These are phyloP conservation scores for Fulica atra DNA, from an alignment of 2,113 vertebrate species.

Conservation along the genomic window DNA sequence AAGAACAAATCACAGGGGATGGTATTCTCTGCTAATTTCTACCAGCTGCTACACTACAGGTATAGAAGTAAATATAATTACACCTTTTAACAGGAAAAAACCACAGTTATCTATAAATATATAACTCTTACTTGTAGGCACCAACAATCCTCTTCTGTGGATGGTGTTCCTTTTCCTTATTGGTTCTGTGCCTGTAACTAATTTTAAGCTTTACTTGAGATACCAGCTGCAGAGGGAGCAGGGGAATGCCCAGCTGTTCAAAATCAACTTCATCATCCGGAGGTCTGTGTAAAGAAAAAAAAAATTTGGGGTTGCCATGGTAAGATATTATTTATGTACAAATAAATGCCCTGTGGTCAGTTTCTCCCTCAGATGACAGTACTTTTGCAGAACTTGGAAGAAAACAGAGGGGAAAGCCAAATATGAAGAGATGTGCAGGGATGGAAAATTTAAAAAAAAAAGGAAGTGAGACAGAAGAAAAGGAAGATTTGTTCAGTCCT, in stretches of 20 bases:
- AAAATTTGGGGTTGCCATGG: conserved; percentile 10
- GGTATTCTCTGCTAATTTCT: not conserved
- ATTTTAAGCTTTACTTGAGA: not conserved
- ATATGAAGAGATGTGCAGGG: not conserved
- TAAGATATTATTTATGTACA: conserved; percentile 30
- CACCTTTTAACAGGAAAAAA: not conserved
- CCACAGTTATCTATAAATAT: not conserved
- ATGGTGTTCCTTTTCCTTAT: not conserved
- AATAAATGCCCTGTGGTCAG: conserved; percentile 32
- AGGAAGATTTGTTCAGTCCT: not conserved
- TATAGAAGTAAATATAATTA: not conserved
- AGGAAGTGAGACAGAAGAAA: conserved; percentile 14
- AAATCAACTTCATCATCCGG: not conserved
- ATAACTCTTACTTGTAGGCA: not conserved
- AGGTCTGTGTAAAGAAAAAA: conserved; percentile 22
- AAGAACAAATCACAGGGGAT: not conserved
- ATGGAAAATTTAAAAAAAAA: not conserved
- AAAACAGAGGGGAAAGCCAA: conserved; percentile 49
- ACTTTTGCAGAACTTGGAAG: conserved; percentile 43
- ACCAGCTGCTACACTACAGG: not conserved
- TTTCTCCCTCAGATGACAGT: conserved; percentile 15
- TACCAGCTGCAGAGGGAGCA: conserved; percentile 5
- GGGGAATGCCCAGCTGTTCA: conserved; percentile 17
- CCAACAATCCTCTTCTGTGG: not conserved
- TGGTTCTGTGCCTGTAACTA: not conserved